phyloP scores from a whole-genome alignment of 2,888 invertebrate species.

The Pheosia tremula region DNA sequence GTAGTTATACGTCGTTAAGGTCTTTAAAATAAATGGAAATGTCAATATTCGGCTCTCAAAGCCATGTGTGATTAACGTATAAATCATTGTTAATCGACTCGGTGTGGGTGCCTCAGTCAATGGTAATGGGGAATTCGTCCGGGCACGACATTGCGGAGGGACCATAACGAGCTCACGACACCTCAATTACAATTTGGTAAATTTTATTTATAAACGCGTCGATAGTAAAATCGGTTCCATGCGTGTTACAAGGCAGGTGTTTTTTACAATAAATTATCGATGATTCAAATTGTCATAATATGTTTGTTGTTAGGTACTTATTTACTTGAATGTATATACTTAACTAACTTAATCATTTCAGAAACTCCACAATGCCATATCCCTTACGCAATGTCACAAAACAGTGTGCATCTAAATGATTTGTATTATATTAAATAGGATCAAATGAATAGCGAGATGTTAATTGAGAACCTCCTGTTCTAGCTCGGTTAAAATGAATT shows the following conservation, averaged over 20 bases:
- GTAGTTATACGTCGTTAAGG: not conserved
- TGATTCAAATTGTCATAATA: not conserved
- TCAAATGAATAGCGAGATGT: slow-evolving; percentile 19
- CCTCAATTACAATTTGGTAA: slow-evolving; percentile 2
- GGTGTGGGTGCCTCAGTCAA: slow-evolving; percentile 7
- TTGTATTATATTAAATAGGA: not conserved
- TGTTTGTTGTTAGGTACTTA: too few relatives aligned
- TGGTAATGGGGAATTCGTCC: slow-evolving; percentile 7
- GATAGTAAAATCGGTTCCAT: not conserved
- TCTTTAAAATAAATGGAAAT: slow-evolving; percentile 11
- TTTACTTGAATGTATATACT: too few relatives aligned
- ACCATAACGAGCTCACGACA: not conserved
- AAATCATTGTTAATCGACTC: slow-evolving; percentile 1
- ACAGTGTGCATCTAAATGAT: not conserved
- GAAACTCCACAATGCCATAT: not conserved
- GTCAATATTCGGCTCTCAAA: not conserved
- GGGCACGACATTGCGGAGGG: slow-evolving; percentile 7
- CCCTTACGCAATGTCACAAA: not conserved
- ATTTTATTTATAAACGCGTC: not conserved
- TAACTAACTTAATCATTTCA: too few relatives aligned
- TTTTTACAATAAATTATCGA: not conserved
- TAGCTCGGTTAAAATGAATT: slow-evolving; percentile 6
- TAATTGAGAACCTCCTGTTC: slow-evolving; percentile 20
- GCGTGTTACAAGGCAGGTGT: slow-evolving; percentile 1
- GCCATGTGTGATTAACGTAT: not conserved